Evolutionary conservation across 2,797 vertebrate species (phyloP), one percentile per base, ranked within the genome.

Genomic region (Chiloscyllium punctatum): DNA sequence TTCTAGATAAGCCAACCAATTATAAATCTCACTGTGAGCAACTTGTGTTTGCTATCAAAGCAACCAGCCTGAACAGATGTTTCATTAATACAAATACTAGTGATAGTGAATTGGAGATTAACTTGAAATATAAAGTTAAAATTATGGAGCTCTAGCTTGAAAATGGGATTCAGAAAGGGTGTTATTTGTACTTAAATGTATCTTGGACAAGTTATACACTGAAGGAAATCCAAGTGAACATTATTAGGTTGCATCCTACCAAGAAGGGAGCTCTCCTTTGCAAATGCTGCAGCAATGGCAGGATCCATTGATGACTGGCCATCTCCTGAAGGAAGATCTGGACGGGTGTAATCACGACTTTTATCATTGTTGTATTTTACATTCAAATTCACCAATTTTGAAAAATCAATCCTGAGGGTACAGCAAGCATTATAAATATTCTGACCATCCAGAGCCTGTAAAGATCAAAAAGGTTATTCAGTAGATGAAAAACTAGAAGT

Each of bases 291-390:
- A 53, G 98, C 98, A 96, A 99, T 98, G 16, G 98, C 97, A 87
- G 98, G 98, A 96, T 99, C 99, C 95, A 99, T 96, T 0, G 98
- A 98, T 95, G 99, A 98, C 33, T 99, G 99, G 86, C 99, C 99
- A 87, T 99, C 99, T 1, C 99, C 99, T 51, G 99, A 98, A 0
- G 99, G 99, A 96, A 99, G 98, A 96, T 99, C 99, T 3, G 99
- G 99, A 77, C 99, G 98, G 4, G 99, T 99, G 96, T 99, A 99
- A 97, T 99, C 99, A 11, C 99, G 98, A 96, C 99, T 99, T 98
- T 99, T 99, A 96, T 99, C 99, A 0, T 99, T 99, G 98, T 99
- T 99, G 98, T 99, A 99, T 97, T 99, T 99, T 91, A 99, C 99
- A 96, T 99, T 99, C 96, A 99, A 98, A 97, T 99, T 99, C 97